phyloP scores from a whole-genome alignment of 2,888 invertebrate genomes.

The Drosophila paracracens region DNA sequence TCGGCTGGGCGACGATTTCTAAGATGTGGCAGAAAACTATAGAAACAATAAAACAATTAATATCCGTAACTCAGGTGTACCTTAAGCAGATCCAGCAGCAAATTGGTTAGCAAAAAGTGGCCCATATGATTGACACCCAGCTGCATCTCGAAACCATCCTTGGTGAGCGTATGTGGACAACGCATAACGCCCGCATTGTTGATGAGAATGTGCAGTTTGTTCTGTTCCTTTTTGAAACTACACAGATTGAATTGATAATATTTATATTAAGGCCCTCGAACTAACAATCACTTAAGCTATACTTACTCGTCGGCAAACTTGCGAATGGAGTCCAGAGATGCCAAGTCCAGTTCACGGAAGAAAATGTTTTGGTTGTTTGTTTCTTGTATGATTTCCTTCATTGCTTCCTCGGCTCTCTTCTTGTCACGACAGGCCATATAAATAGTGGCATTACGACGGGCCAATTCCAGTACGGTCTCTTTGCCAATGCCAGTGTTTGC shows the following conservation, averaged over 20 bases:
- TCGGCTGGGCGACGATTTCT: conserved; percentile 87
- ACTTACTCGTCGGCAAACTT: conserved; percentile 65
- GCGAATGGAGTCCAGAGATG: conserved; percentile 86
- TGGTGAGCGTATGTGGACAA: conserved; percentile 87
- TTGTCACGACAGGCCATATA: conserved; percentile 95
- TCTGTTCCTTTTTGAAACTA: conserved; percentile 76
- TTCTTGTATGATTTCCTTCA: conserved; percentile 90
- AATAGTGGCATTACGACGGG: conserved; percentile 90
- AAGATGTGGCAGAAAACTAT: background rate
- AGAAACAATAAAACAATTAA: background rate
- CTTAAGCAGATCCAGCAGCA: conserved; percentile 87
- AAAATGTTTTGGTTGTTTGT: conserved; percentile 91
- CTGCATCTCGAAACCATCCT: conserved; percentile 89
- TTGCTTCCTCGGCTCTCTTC: conserved; percentile 89
- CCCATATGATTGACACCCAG: conserved; percentile 89
- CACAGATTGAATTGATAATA: background rate
- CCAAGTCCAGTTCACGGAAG: conserved; percentile 86
- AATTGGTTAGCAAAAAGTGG: conserved; percentile 87
- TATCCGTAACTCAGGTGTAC: conserved; percentile 12
- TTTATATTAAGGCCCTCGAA: background rate
- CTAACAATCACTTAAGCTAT: too few species aligned
- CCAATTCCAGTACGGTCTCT: conserved; percentile 90
- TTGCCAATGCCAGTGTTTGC: conserved; percentile 93
- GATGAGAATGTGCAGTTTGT: conserved; percentile 88
- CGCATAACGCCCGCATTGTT: conserved; percentile 91